Evolutionary conservation across 2,113 vertebrate genomes (phyloP), one percentile per base, ranked within the genome.

Genomic region (Dicaeum eximium): DNA sequence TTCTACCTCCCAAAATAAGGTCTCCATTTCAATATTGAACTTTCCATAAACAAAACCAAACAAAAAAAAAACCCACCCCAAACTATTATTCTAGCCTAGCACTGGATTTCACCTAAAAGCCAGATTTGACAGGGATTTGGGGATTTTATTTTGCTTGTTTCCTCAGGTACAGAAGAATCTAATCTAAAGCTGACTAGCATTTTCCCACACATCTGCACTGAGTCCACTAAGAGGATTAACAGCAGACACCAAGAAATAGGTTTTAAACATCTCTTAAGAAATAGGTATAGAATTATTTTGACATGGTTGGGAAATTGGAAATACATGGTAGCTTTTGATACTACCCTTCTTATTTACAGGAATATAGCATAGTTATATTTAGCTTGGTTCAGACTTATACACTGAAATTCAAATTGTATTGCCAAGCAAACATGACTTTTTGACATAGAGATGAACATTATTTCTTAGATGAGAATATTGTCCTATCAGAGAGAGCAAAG

Each of bases 221-320:
- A 89, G n/a, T 77, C 40, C 50, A 51, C 40, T 93, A 93, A 94
- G 77, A 81, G 77, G 60, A 93, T 91, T 91, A 93, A 78, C 27
- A 87, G 17, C 28, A 77, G 31, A 57, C 48, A 87, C 25, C 31
- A 77, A 78, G 66, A 88, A 92, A 78, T 16, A 70, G 33, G 54
- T 50, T 92, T 90, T 71, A 47, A 78, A 81, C 10, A 33, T 28
- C 40, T 80, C 70, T 50, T 66, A 51, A 94, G 69, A 86, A 91
- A 65, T 17, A 86, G 18, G 16, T 72, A 61, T 37, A 65, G 54
- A 84, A 81, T 80, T 80, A 80, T 74, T 86, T 80, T 93, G 47
- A 70, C 60, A 84, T 42, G 22, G 54, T 57, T 84, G 30, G 30
- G 37, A 89, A 87, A 92, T 78, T 27, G 88, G 54, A 87, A 89